Evolutionary conservation across 2,888 invertebrate species (phyloP).

Genomic region (Tipula lateralis): DNA sequence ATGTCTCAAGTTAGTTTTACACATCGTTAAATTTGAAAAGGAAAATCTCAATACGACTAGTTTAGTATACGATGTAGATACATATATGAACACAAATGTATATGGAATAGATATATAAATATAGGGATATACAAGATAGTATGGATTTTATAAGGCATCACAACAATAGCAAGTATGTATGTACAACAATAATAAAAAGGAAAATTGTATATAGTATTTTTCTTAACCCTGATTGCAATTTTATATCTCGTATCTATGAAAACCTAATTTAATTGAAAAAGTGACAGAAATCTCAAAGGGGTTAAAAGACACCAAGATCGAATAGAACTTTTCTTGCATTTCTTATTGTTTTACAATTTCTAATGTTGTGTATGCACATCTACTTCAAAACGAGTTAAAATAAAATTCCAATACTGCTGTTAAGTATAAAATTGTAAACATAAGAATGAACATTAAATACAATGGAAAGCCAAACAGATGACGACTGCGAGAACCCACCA

Average conservation of each 20-base stretch:
- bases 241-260: not conserved
- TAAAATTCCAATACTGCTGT: not conserved
- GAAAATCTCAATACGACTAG: not conserved
- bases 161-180: not conserved
- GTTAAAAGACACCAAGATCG: not conserved
- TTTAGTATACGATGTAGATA: not conserved
- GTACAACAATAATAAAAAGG: not conserved
- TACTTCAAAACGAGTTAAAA: not conserved
- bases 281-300: not conserved
- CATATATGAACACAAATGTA: not conserved
- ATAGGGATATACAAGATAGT: not conserved
- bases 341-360: not conserved
- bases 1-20: conserved; percentile 24
- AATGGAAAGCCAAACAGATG: not conserved
- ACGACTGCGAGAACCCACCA: not conserved
- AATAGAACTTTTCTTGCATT: not conserved
- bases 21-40: not conserved
- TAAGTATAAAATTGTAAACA: not conserved
- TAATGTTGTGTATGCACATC: not conserved
- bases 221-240: conserved; percentile 5
- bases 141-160: not conserved
- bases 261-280: not conserved
- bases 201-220: not conserved
- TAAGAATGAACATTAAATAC: not conserved
- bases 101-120: not conserved